Evolutionary conservation across 2,888 invertebrate genomes (phyloP).

Genomic region (Embidobia sp.): DNA sequence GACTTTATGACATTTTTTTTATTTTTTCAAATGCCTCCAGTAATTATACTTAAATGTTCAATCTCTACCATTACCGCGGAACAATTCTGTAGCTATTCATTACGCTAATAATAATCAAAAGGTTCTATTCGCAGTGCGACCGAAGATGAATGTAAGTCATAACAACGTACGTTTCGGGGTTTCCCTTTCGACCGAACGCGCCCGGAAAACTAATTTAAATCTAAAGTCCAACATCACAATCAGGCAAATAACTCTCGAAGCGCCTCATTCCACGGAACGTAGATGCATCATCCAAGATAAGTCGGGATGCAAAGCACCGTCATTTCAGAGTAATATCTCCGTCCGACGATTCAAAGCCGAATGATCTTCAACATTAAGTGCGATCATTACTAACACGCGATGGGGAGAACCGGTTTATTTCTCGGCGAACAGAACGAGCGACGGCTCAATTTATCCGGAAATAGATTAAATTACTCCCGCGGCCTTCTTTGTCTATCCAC

Average conservation of each 20-base stretch:
- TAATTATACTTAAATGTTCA: too few species aligned
- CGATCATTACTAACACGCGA: constrained; percentile 60
- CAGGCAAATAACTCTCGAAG: constrained; percentile 18
- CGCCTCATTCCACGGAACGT: constrained; percentile 1
- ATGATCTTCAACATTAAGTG: constrained; percentile 50
- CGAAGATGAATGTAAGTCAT: too few species aligned
- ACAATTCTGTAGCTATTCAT: too few species aligned
- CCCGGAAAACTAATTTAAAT: too few species aligned
- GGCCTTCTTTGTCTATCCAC: constrained; percentile 56
- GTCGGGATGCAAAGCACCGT: constrained; percentile 46
- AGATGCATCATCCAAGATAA: constrained; percentile 46
- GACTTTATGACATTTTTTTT: too few species aligned
- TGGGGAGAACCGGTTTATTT: constrained; percentile 68
- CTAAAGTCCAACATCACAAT: too few species aligned
- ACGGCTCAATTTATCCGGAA: constrained; percentile 63
- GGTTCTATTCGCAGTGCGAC: too few species aligned
- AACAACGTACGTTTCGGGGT: too few species aligned
- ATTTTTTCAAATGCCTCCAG: too few species aligned
- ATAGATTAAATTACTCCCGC: constrained; percentile 58
- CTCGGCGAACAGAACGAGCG: constrained; percentile 33
- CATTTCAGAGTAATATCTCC: constrained; percentile 44
- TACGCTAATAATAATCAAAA: too few species aligned
- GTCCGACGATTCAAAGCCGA: constrained; percentile 28
- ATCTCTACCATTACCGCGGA: too few species aligned
- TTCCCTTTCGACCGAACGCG: too few species aligned